phyloP scores from a whole-genome alignment of 2,888 invertebrate species.

The Lathronympha strigana region DNA sequence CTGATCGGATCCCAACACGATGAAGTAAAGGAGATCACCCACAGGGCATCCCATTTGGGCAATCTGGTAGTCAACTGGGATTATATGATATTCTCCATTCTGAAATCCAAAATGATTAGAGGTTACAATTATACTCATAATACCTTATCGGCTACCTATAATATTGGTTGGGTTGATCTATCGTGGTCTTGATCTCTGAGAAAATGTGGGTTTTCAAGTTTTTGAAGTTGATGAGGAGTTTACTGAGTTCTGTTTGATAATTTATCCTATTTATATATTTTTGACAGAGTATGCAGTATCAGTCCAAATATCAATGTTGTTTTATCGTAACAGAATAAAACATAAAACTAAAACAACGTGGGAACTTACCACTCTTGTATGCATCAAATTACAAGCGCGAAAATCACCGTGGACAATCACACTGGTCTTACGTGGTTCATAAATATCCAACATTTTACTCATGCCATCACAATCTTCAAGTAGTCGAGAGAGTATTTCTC shows the following conservation, averaged over 20 bases:
- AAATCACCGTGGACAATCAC: constrained; percentile 23
- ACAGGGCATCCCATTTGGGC: constrained; percentile 4
- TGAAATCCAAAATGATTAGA: not conserved
- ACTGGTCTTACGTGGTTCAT: constrained; percentile 6
- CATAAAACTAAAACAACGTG: no score
- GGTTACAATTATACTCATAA: no score
- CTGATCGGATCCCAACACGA: constrained; percentile 10
- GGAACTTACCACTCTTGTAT: constrained; percentile 15
- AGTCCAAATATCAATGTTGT: no score
- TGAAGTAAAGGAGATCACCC: constrained; percentile 29
- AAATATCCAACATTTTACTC: not conserved
- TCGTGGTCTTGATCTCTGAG: no score
- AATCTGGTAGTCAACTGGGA: constrained; percentile 28
- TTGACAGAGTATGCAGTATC: no score
- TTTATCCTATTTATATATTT: no score
- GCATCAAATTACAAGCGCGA: constrained; percentile 23
- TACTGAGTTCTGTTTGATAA: no score
- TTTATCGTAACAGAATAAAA: no score
- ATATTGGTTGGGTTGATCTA: no score
- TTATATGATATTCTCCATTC: constrained; percentile 10
- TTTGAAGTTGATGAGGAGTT: no score
- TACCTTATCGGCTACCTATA: no score
- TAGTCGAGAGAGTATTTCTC: not conserved
- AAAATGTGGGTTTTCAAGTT: no score
- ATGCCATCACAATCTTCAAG: constrained; percentile 3